Percentiles rank a stretch among this genome's conserved stretches.
Evolutionary conservation across 2,888 invertebrate genomes (phyloP).

Genomic region (Cantharis rufa): DNA sequence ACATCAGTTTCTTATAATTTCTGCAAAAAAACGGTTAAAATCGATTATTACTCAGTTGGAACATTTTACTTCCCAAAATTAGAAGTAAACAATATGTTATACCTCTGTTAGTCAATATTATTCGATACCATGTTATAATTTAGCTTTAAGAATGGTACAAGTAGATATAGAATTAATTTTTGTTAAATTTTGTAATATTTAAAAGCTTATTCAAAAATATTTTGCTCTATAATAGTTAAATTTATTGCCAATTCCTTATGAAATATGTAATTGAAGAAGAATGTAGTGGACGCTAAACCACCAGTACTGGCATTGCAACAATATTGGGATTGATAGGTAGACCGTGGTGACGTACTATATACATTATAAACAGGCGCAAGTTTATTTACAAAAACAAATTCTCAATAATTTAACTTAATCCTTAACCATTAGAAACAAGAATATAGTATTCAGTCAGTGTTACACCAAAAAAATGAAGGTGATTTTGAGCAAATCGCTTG

Average conservation of each 20-base stretch:
- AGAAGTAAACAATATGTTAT: background rate
- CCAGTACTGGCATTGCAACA: background rate
- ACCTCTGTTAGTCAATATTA: background rate
- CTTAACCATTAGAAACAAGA: background rate
- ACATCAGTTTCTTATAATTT: background rate
- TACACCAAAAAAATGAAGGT: background rate
- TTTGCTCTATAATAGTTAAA: background rate
- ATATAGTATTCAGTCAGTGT: background rate
- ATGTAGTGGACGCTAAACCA: background rate
- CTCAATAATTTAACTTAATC: background rate
- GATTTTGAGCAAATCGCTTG: background rate
- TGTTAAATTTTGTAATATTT: background rate
- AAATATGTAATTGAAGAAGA: background rate
- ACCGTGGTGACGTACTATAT: background rate
- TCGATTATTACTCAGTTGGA: background rate
- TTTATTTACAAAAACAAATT: background rate
- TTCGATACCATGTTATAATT: background rate
- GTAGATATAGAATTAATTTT: background rate
- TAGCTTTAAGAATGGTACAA: background rate
- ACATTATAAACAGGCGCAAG: background rate
- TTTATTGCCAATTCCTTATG: background rate
- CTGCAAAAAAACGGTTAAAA: background rate
- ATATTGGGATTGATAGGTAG: background rate
- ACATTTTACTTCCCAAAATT: background rate
- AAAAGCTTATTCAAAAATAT: background rate